These are phyloP conservation scores for Babylonia areolata DNA, from an alignment of 1,140 invertebrate species.

Conservation along the genomic window DNA sequence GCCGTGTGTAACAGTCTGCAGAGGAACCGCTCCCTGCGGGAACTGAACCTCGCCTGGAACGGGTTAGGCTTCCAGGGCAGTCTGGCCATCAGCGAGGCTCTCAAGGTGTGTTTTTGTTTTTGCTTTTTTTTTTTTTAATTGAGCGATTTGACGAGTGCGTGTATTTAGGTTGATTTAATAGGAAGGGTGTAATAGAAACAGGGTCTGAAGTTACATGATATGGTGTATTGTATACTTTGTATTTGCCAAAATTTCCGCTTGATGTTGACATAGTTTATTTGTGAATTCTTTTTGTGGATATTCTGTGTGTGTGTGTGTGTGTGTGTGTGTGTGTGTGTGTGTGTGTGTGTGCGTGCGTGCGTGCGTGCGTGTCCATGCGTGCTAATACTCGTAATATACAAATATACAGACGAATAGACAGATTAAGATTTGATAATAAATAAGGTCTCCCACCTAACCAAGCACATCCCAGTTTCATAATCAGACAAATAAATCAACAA, in stretches of 20 bases:
- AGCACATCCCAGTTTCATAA: no score
- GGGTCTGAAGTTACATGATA: no score
- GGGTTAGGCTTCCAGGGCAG: slow-evolving; percentile 73
- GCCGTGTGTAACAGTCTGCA: slow-evolving; percentile 72
- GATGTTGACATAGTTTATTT: no score
- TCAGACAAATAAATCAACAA: no score
- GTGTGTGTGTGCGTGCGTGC: neutral
- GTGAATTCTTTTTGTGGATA: no score
- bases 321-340: neutral
- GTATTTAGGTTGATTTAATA: neutral
- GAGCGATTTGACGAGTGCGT: neutral
- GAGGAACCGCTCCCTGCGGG: slow-evolving; percentile 69
- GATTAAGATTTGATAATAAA: no score
- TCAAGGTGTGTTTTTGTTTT: slow-evolving; percentile 48
- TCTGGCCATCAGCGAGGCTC: slow-evolving; percentile 68
- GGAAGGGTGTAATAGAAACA: no score
- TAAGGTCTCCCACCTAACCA: no score
- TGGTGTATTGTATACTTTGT: no score
- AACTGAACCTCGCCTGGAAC: slow-evolving; percentile 72
- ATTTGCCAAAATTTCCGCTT: no score
- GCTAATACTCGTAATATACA: neutral
- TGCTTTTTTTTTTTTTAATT: no score
- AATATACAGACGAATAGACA: no score
- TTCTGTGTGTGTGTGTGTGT: slow-evolving; percentile 2
- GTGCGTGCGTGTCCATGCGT: neutral